Base-by-base conservation (phyloP, 2,888 invertebrate genomes). In the Ichneumoninae sp. region DNA sequence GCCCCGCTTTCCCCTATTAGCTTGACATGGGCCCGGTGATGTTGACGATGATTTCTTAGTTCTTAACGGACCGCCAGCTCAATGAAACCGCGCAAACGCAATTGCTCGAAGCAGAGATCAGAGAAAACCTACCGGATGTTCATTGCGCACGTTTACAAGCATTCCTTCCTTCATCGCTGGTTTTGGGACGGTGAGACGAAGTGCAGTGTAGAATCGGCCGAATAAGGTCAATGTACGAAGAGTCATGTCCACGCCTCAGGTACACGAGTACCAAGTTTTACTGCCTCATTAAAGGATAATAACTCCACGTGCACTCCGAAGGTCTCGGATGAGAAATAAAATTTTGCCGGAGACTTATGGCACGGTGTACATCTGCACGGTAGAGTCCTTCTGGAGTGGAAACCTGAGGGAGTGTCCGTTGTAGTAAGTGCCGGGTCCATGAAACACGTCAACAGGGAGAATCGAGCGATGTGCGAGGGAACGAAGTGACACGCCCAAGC, bases 11-110 rank as follows among this genome's bases (percentile, higher is more conserved):
- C n/a, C n/a, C n/a, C n/a, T n/a, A n/a, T n/a, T n/a, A n/a, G n/a
- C n/a, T n/a, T n/a, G n/a, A n/a, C n/a, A 88, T 87, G 87, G 86
- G 74, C 87, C 72, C 75, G 47, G 68, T 78, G 89, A 89, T 89
- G 87, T 86, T 33, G 68, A 74, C 65, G 66, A 47, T 69, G 57
- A 50, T 40, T 70, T 60, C 33, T 66, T 69, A 60, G 44, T 60
- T 76, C 54, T 71, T 66, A 78, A 36, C 40, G 65, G 40, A 36
- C 57, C 26, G n/a, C 22, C 65, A 36, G 19, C 65, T 65, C 8
- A 7, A 19, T 40, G 8, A 8, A 40, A 33, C 10, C n/a, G 30
- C 26, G 60, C 40, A 33, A 40, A 65, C 65, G 0, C 36, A 69
- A 69, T 40, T 30, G 13, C 19, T 82, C 36, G 13, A 26, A 74